Percentiles rank a stretch among this genome's conserved stretches.
Evolutionary conservation across 2,888 invertebrate genomes (phyloP).

Genomic region (Nebria brevicollis): DNA sequence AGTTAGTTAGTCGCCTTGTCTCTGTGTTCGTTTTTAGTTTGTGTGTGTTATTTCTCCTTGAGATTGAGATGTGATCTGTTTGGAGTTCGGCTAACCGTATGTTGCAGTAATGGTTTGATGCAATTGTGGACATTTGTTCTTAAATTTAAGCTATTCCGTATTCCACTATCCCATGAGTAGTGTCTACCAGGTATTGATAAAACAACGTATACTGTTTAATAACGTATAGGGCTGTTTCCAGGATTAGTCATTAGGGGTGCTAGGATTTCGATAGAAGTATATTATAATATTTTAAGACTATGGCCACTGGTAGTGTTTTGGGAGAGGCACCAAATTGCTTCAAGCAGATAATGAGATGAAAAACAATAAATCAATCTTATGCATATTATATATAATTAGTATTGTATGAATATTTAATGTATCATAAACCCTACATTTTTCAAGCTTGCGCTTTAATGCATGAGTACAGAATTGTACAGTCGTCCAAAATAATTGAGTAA

Average conservation of each 20-base stretch:
- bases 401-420: too few species aligned
- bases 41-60: conserved; percentile 16
- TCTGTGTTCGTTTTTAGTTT: background rate
- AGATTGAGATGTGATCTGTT: conserved; percentile 37
- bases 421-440: too few species aligned
- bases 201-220: background rate
- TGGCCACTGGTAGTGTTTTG: too few species aligned
- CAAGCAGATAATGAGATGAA: too few species aligned
- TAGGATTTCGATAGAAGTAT: background rate
- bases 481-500: conserved; percentile 15
- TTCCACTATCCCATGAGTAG: background rate
- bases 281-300: too few species aligned
- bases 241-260: background rate
- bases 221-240: background rate
- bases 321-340: too few species aligned
- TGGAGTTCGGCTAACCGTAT: conserved; percentile 4
- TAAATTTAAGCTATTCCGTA: background rate
- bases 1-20: conserved; percentile 24
- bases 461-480: background rate
- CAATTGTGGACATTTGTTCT: conserved; percentile 23
- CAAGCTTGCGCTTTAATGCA: too few species aligned
- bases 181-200: background rate
- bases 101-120: conserved; percentile 35
- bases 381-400: too few species aligned
- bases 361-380: too few species aligned